Percentiles rank a stretch among this genome's conserved stretches.
Conservation (phyloP, 2,113 vertebrate species). For the Ophthalmolycus amberensis region DNA sequence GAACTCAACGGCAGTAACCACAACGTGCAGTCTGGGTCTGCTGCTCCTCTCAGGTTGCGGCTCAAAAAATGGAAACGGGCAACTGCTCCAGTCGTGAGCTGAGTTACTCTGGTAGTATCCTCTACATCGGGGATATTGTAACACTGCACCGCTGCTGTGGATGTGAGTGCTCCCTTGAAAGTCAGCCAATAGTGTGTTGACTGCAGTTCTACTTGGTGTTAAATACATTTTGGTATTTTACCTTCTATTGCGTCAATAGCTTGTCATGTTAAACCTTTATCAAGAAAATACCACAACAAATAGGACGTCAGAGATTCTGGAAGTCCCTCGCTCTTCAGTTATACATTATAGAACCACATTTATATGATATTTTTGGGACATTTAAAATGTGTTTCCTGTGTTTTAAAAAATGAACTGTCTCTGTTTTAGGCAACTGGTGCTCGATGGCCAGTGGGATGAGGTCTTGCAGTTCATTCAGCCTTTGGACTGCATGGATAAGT, state of each 20-base stretch:
- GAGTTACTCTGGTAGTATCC: constrained; percentile 19
- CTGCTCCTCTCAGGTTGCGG: background rate
- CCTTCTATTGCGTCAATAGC: background rate
- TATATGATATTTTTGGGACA: background rate
- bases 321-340: background rate
- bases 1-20: background rate
- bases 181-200: constrained; percentile 16
- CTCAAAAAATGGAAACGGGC: background rate
- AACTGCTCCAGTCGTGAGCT: constrained; percentile 6
- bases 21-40: background rate
- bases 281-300: background rate
- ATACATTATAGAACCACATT: background rate
- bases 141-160: constrained; percentile 7
- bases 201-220: constrained; percentile 25
- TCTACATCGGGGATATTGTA: constrained; percentile 11
- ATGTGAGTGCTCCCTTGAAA: constrained; percentile 38
- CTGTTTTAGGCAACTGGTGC: constrained; percentile 90
- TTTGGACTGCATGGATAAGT: constrained; percentile 98
- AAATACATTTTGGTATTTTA: constrained; percentile 20
- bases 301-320: background rate
- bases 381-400: background rate
- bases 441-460: constrained; percentile 99
- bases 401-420: constrained; percentile 5
- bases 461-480: constrained; percentile 99
- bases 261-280: background rate